Base-by-base conservation (phyloP, 2,113 vertebrate species). In the Condylura cristata region DNA sequence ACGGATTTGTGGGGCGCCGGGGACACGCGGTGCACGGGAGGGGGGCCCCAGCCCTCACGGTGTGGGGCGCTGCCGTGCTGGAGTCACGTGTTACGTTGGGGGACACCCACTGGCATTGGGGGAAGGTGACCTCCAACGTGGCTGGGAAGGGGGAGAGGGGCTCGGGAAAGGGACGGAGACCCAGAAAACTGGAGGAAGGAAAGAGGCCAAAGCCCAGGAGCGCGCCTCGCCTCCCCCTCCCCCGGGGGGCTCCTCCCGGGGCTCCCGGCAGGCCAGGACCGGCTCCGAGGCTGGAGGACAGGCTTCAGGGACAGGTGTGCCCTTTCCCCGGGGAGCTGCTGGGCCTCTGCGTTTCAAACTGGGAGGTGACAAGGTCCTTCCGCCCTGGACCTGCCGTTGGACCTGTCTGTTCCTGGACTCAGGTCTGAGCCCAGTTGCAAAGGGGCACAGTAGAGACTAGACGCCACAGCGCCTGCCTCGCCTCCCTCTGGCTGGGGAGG, bases 111-210 rank as follows among this genome's bases (percentile, higher is more conserved):
- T 24, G 6, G 17, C 14, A 12, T 37, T 66, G 48, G 92, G 41
- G 60, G 46, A 60, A 93, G 58, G 83, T 84, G 80, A 96, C 87
- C 94, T 87, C 90, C 80, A 75, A 70, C 58, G 56, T 1, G 6
- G 16, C 32, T 28, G 48, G 26, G 18, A 8, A 13, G 51, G n/a
- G n/a, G 60, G 46, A 22, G 34, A 3, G 22, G 3, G 44, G 51
- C 7, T 0, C 30, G 56, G 58, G 12, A 28, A 30, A 22, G 30
- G 4, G 68, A 51, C 61, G 11, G 0, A 66, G 78, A 48, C 58
- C 18, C 58, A 0, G 46, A 41, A 63, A 51, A 9, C 56, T 28
- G 46, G 56, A 18, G 91, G 63, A 84, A n/a, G 30, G 56, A 11
- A 13, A 53, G 48, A 32, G 28, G 11, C 61, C 61, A 13, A 13